phyloP scores from a whole-genome alignment of 37 sponge, comb jelly and placozoan genomes.

The Agelas oroides region DNA sequence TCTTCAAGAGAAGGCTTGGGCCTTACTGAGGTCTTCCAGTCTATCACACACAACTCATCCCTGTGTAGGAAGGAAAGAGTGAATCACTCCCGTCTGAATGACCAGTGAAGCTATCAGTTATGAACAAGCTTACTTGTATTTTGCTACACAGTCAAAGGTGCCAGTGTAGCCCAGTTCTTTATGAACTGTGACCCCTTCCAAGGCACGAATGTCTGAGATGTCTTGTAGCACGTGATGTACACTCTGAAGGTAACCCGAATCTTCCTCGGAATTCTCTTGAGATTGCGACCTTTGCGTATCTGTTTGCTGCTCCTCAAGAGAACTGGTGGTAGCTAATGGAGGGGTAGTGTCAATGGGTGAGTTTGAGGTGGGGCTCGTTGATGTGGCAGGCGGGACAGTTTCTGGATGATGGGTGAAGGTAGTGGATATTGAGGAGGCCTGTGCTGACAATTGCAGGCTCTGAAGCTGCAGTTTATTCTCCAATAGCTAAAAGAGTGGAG shows the following conservation, averaged over 20 bases:
- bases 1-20: conserved; percentile 57
- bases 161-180: conserved; percentile 82
- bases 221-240: conserved; percentile 65
- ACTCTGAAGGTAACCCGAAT: conserved; percentile 58
- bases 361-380: too few relatives aligned
- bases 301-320: too few relatives aligned
- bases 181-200: conserved; percentile 74
- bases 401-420: too few relatives aligned
- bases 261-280: too few relatives aligned
- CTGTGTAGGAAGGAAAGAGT: conserved; percentile 34
- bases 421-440: too few relatives aligned
- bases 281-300: too few relatives aligned
- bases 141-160: conserved; percentile 79
- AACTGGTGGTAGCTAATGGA: too few relatives aligned
- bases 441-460: too few relatives aligned
- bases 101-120: too few relatives aligned
- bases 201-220: conserved; percentile 46
- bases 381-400: too few relatives aligned
- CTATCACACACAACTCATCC: conserved; percentile 70
- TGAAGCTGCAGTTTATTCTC: conserved; percentile 3
- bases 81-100: too few relatives aligned
- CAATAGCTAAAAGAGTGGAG: neutral
- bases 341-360: too few relatives aligned
- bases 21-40: conserved; percentile 88
- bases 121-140: conserved; percentile 64